Evolutionary conservation across 2,888 invertebrate species (phyloP).

Genomic region (Melipona bicolor): DNA sequence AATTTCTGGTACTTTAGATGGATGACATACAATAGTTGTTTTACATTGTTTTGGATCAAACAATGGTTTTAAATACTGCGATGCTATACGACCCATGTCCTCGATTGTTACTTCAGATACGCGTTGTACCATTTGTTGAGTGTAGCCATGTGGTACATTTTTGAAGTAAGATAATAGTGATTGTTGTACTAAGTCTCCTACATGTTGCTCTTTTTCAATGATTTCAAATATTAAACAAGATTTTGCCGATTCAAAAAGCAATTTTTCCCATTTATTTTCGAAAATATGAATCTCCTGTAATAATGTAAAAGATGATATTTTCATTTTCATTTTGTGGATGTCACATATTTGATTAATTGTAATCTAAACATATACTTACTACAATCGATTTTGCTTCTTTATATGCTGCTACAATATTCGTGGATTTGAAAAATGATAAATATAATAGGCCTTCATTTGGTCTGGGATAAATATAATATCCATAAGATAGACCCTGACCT

Average conservation of each 20-base stretch:
- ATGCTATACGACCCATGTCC: conserved; percentile 88
- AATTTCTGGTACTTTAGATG: conserved; percentile 89
- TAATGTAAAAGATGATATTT: not conserved
- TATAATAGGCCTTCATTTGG: conserved; percentile 90
- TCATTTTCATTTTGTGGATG: not conserved
- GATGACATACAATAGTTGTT: conserved; percentile 91
- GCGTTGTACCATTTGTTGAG: conserved; percentile 88
- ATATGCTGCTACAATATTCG: conserved; percentile 92
- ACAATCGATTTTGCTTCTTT: conserved; percentile 91
- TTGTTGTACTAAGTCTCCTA: conserved; percentile 89
- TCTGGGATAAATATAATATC: conserved; percentile 88
- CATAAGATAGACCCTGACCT: conserved; percentile 94
- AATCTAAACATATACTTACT: conserved; percentile 83
- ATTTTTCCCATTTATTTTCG: conserved; percentile 88
- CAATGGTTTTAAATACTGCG: conserved; percentile 89
- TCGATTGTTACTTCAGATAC: conserved; percentile 88
- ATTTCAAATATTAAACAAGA: conserved; percentile 95
- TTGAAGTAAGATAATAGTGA: conserved; percentile 91
- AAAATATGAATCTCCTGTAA: conserved; percentile 87
- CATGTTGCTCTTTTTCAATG: conserved; percentile 92
- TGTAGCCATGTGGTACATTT: conserved; percentile 88
- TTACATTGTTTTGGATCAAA: conserved; percentile 87
- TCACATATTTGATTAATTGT: not conserved
- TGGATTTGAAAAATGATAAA: conserved; percentile 90
- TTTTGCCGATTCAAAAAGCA: conserved; percentile 92